A percentile compares a stretch with the other conserved stretches of the same genome.
Evolutionary conservation across 2,888 invertebrate genomes (phyloP).

Genomic region (Suillia variegata): DNA sequence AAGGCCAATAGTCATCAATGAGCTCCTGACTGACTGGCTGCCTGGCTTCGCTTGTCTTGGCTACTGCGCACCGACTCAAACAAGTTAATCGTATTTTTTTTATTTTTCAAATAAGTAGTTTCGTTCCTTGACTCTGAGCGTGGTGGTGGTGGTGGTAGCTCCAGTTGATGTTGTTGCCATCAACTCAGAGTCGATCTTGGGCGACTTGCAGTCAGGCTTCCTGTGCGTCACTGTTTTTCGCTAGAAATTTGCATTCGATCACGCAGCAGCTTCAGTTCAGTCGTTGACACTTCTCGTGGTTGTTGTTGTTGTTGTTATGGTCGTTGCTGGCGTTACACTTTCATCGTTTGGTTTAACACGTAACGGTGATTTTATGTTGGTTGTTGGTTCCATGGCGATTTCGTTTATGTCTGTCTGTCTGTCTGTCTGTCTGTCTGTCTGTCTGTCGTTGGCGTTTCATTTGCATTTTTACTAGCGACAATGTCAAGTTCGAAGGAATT

Average conservation of each 20-base stretch:
- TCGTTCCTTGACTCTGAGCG: slow-evolving; percentile 9
- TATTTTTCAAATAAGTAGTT: slow-evolving; percentile 25
- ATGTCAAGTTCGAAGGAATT: too few relatives aligned
- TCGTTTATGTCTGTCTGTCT: too few relatives aligned
- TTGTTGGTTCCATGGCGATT: too few relatives aligned
- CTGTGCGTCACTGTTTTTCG: background rate
- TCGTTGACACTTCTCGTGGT: background rate
- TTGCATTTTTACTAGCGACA: too few relatives aligned
- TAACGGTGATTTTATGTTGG: too few relatives aligned
- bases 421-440: too few relatives aligned
- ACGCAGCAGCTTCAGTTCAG: background rate
- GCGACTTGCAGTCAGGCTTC: background rate
- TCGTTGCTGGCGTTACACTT: background rate
- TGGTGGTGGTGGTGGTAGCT: slow-evolving; percentile 8
- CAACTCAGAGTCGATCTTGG: too few relatives aligned
- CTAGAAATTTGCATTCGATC: slow-evolving; percentile 1
- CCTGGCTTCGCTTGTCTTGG: too few relatives aligned
- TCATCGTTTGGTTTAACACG: too few relatives aligned
- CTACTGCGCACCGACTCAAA: background rate
- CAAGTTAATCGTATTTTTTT: slow-evolving; percentile 17
- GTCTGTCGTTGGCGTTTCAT: too few relatives aligned
- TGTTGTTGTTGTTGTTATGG: background rate
- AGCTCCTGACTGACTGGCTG: background rate
- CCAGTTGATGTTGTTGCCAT: background rate
- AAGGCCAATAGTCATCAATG: background rate